Base-by-base conservation (phyloP, 2,797 vertebrate species). In the Sebastes steindachneri region DNA sequence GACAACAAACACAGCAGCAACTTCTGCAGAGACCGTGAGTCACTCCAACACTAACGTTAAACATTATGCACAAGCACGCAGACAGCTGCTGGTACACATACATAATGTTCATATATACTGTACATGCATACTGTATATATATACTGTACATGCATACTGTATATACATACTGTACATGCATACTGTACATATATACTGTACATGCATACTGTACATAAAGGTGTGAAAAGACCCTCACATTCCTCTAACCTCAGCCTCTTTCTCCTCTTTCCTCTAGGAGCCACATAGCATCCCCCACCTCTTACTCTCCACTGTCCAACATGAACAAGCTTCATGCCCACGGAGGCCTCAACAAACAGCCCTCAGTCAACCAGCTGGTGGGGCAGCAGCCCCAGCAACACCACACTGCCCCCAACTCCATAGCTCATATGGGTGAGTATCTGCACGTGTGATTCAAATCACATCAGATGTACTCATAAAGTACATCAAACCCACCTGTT, bases 1-100 rank as follows among this genome's bases (percentile, higher is more conserved):
- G 98, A 65, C 99, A 99, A 90, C 98, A 99, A 87, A 96, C 98
- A 81, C 98, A 99, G 87, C 98, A 99, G 91, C 98, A 98, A 91
- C 95, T 99, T 59, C 95, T 98, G 68, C 99, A 99, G 91, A 95
- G 98, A 91, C 97, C 97, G 98, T 99, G 88, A 97, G 98, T 97
- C 25, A 62, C 21, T 54, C 4, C 17, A 68, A 59, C 48, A 82
- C 26, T 21, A 76, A 79, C 54, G 19, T 68, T 12, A 48, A 76
- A 83, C 54, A 31, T 68, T 10, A 48, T 26, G 35, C 54, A 80
- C 17, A 75, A 7, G 35, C 63, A 73, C 25, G 75, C 4, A 35
- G 8, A 69, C 51, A 29, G 25, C n/a, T 9, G 2, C 5, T 35
- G 48, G 0, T 0, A 37, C 19, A 72, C 26, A 37, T 1, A 26